Conservation (phyloP, 2,888 invertebrate species). For the Ceriagrion tenellum region DNA sequence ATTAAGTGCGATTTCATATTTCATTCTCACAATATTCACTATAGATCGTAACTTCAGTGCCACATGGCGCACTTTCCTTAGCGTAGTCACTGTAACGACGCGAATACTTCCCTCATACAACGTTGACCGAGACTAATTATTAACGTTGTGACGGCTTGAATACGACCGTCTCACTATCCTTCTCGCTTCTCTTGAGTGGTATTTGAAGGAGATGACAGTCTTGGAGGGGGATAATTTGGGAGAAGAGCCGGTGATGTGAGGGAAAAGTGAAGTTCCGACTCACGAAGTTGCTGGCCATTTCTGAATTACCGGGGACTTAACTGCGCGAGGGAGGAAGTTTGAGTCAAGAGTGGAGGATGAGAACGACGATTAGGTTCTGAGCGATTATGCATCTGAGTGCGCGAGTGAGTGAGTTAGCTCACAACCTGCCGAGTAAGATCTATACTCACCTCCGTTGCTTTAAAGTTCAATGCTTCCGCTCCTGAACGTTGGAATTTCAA, state of each 20-base stretch:
- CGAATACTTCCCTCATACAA: background rate
- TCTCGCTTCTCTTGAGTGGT: background rate
- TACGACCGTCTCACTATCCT: background rate
- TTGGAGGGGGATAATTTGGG: background rate
- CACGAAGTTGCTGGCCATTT: slow-evolving; percentile 23
- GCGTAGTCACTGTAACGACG: background rate
- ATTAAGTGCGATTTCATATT: too few relatives aligned
- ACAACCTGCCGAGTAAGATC: background rate
- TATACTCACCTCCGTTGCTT: background rate
- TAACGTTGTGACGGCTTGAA: background rate
- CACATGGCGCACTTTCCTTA: background rate
- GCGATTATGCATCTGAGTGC: slow-evolving; percentile 7
- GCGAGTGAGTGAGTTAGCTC: background rate
- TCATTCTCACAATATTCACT: too few relatives aligned
- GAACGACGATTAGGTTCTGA: background rate
- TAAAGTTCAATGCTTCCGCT: background rate
- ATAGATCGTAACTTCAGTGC: too few relatives aligned
- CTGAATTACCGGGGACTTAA: background rate
- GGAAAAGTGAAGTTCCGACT: slow-evolving; percentile 9
- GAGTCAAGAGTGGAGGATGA: background rate
- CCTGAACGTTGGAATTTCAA: background rate
- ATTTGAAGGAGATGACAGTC: slow-evolving; percentile 31
- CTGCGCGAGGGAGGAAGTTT: slow-evolving; percentile 26
- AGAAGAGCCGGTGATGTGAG: background rate
- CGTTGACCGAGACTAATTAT: background rate